Evolutionary conservation across 1,140 invertebrate genomes (phyloP), one percentile per base, ranked within the genome.

Genomic region (Ceratina australensis): DNA sequence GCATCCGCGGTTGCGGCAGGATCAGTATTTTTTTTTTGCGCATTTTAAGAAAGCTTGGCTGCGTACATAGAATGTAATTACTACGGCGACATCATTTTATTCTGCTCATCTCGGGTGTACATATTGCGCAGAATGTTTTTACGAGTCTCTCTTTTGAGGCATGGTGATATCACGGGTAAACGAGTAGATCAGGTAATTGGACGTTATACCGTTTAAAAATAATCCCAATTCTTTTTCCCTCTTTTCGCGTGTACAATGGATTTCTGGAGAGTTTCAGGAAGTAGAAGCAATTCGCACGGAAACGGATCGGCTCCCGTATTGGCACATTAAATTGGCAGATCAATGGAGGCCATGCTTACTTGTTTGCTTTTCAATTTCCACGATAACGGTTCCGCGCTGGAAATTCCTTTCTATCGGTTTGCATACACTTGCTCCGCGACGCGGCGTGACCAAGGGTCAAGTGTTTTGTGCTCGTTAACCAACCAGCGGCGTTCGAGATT

Each of bases 351-450:
- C 24, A 65, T 56, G 52, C 61, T 73, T 79, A 72, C 80, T 59
- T 83, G 76, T 83, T 83, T 82, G 69, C 71, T 82, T 82, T 82
- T 79, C 82, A 77, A 72, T 82, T 69, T 57, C 72, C 73, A 68
- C 8, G 33, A 75, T 68, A 75, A 75, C 42, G 24, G 63, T 16
- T 20, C 52, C 13, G 22, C 47, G 50, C 65, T 28, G 33, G 20
- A 16, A 67, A 59, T 75, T 59, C 64, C 63, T 75, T 69, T 59
- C 33, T n/a, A 33, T 22, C 8, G 18, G 52, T 67, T 49, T 24
- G 33, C 33, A 20, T 20, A 28, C 52, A 59, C 52, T 54, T 54
- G 22, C 22, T 18, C 54, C 16, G 12, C 24, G 7, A 0, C 2
- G 24, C 42, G 13, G 57, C 33, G 33, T 10, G 33, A 42, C 33